A percentile compares a stretch with the other conserved stretches of the same genome.
phyloP scores from a whole-genome alignment of 1,140 invertebrate species.

The Lasioglossum baleicum region DNA sequence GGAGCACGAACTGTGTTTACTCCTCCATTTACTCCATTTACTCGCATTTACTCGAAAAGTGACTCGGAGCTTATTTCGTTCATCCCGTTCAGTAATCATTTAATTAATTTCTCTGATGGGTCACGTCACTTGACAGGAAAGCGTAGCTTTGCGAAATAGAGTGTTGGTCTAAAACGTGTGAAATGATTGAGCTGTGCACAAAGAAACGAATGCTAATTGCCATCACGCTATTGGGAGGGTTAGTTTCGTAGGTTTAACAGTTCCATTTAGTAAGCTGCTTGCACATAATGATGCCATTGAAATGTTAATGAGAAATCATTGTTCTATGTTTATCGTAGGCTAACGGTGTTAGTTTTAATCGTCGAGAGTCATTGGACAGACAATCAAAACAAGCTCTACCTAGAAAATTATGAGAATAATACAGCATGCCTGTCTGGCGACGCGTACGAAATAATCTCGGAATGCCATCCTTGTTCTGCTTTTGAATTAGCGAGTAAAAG shows the following conservation, averaged over 20 bases:
- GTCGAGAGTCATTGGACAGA: slow-evolving; percentile 88
- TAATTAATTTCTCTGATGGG: slow-evolving; percentile 5
- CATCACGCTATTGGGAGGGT: slow-evolving; percentile 83
- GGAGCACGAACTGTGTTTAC: background rate
- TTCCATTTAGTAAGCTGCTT: background rate
- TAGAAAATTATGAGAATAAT: slow-evolving; percentile 85
- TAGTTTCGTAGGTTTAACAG: slow-evolving; percentile 65
- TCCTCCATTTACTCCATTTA: too few relatives aligned
- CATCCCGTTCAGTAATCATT: background rate
- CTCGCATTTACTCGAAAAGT: too few relatives aligned
- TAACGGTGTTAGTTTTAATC: slow-evolving; percentile 88
- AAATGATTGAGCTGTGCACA: slow-evolving; percentile 86
- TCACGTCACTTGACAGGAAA: slow-evolving; percentile 27
- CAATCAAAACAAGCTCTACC: slow-evolving; percentile 79
- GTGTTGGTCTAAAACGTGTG: slow-evolving; percentile 3
- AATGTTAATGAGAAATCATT: background rate
- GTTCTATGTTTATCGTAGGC: slow-evolving; percentile 78
- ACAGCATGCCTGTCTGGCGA: slow-evolving; percentile 87
- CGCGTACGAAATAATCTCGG: slow-evolving; percentile 84
- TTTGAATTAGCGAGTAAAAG: slow-evolving; percentile 88
- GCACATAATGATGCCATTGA: background rate
- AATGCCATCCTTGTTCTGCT: slow-evolving; percentile 89
- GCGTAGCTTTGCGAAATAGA: slow-evolving; percentile 18
- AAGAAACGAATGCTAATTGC: slow-evolving; percentile 85
- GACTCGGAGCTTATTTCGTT: background rate